Conservation (phyloP, 2,888 invertebrate species). For the Pantelozetes paolii region DNA sequence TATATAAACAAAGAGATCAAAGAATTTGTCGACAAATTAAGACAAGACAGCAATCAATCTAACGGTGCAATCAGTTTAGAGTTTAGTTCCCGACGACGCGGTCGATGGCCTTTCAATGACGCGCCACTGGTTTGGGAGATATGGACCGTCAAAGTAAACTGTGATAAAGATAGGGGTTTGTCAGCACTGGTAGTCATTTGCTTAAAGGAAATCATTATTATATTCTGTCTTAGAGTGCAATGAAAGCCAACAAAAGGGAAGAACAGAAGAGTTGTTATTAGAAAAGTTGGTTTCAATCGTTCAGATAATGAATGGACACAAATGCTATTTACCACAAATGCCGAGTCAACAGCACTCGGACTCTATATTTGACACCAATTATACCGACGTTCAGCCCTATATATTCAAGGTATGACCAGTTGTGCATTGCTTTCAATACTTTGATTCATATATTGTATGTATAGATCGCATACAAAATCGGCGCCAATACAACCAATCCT, state of each 20-base stretch:
- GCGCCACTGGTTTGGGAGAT: constrained; percentile 80
- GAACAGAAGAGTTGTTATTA: constrained; percentile 41
- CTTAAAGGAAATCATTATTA: too few relatives aligned
- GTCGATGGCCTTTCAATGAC: constrained; percentile 80
- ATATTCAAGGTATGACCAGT: constrained; percentile 71
- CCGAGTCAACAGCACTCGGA: constrained; percentile 87
- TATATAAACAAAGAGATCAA: constrained; percentile 64
- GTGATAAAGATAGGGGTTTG: constrained; percentile 18
- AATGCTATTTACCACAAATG: constrained; percentile 82
- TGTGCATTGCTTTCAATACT: neutral
- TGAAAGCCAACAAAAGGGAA: neutral
- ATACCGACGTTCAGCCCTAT: constrained; percentile 91
- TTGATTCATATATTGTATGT: neutral
- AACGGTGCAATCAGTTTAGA: constrained; percentile 73
- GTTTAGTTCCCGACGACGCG: constrained; percentile 65
- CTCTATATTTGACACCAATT: constrained; percentile 87
- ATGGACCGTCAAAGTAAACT: constrained; percentile 79
- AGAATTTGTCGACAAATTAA: constrained; percentile 56
- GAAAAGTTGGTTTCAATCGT: constrained; percentile 43
- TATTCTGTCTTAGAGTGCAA: too few relatives aligned
- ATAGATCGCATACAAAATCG: constrained; percentile 42
- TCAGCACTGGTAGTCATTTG: too few relatives aligned
- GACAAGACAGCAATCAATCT: constrained; percentile 45
- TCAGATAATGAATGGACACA: constrained; percentile 41
- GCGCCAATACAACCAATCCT: constrained; percentile 34